Evolutionary conservation across 2,797 vertebrate species (phyloP).

Genomic region (Aplochiton taeniatus): DNA sequence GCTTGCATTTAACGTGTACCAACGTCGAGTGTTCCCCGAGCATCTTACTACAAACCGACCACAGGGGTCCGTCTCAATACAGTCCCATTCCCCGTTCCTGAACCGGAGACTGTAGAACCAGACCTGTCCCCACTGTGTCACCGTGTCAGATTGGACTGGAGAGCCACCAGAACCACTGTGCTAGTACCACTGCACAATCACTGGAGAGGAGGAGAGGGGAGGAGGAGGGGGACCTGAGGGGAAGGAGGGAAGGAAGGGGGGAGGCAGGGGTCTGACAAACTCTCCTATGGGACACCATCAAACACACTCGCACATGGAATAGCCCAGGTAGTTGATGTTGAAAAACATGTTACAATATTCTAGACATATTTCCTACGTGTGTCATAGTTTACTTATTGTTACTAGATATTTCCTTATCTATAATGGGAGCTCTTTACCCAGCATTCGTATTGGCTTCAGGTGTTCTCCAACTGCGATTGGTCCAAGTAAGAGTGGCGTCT

Average conservation of each 20-base stretch:
- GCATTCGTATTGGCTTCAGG: not conserved
- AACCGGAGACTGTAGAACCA: constrained; percentile 36
- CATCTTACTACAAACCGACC: constrained; percentile 13
- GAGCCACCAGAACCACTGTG: constrained; percentile 51
- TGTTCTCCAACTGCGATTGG: constrained; percentile 45
- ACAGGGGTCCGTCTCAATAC: constrained; percentile 8
- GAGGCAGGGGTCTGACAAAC: constrained; percentile 41
- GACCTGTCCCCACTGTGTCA: constrained; percentile 38
- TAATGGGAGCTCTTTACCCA: no score
- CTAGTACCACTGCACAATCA: constrained; percentile 49
- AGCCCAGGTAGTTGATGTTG: constrained; percentile 8
- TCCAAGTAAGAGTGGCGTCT: constrained; percentile 38
- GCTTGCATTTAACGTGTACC: constrained; percentile 48
- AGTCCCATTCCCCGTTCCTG: constrained; percentile 38
- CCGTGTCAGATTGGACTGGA: constrained; percentile 28
- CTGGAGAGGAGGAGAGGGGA: constrained; percentile 31
- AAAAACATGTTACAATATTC: not conserved
- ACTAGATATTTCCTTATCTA: no score
- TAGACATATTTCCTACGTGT: not conserved
- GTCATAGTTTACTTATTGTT: not conserved
- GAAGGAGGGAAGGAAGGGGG: constrained; percentile 19
- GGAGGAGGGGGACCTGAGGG: constrained; percentile 46
- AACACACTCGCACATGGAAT: constrained; percentile 15
- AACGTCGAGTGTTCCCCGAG: constrained; percentile 23
- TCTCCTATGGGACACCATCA: constrained; percentile 14